Base-by-base conservation (phyloP, 2,888 invertebrate species). In the Microplitis deprimator region DNA sequence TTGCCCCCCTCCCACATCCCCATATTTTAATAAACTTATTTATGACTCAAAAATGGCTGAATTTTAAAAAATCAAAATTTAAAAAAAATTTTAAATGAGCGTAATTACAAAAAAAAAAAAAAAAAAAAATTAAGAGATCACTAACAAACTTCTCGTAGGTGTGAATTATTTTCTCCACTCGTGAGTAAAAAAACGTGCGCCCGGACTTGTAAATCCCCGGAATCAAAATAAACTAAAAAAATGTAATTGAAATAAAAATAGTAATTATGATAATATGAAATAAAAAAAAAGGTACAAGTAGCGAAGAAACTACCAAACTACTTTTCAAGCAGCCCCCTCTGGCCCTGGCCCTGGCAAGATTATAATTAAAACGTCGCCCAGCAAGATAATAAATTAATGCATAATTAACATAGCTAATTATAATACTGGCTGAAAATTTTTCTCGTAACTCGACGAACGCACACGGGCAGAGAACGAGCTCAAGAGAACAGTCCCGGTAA, bases 401-500 rank as follows among this genome's bases (percentile, higher is more conserved):
- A 87, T 88, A 89, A 89, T 89, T 89, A 89, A 88, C 89, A 88
- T 88, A 87, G 88, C 89, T 89, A 88, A 89, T 89, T 89, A 89
- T 89, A 88, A 89, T 89, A 89, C 87, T 84, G 85, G 84, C 84
- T 83, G 82, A 86, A 86, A 50, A 86, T 87, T 87, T 87, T 87
- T 87, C 86, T 87, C 85, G 86, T 85, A 85, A 85, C 85, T 86
- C 85, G 86, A 82, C 68, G 50, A 85, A 85, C 84, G 83, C 84
- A 84, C 84, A 74, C 67, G 81, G 83, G 72, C 75, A 65, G 68
- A 87, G 86, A 80, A 82, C 85, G 50, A 50, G 87, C 87, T 83
- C 85, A 84, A 86, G 85, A 82, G 80, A 79, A 76, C 84, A 82
- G 83, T 82, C 80, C 75, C 81, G 86, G 86, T 89, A 88, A 89